These are phyloP conservation scores for Candidula unifasciata DNA, from an alignment of 2,888 invertebrate species.

Conservation along the genomic window DNA sequence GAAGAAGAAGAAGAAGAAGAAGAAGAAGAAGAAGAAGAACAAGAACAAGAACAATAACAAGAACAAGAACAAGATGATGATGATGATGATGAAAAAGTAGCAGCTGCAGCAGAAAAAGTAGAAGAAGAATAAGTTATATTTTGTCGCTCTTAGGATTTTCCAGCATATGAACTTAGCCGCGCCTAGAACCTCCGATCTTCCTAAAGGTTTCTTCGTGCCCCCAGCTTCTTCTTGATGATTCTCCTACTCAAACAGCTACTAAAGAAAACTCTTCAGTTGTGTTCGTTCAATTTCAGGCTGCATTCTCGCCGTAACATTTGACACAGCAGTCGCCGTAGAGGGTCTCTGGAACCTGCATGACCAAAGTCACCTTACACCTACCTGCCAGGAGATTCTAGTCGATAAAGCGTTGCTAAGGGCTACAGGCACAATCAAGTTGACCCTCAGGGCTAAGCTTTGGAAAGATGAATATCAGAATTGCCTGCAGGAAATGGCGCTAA, in stretches of 20 bases:
- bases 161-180: too few relatives aligned
- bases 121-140: too few relatives aligned
- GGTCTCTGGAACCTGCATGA: slow-evolving; percentile 61
- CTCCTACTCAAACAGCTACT: neutral
- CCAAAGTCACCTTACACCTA: slow-evolving; percentile 58
- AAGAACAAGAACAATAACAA: too few relatives aligned
- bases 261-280: neutral
- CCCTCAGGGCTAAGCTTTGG: slow-evolving; percentile 66
- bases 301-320: slow-evolving; percentile 66
- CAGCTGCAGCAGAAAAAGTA: too few relatives aligned
- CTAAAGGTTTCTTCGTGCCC: too few relatives aligned
- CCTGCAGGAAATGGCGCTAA: slow-evolving; percentile 58
- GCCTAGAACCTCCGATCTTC: too few relatives aligned
- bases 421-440: slow-evolving; percentile 58
- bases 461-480: slow-evolving; percentile 68
- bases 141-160: too few relatives aligned
- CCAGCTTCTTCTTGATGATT: too few relatives aligned
- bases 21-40: too few relatives aligned
- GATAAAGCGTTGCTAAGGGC: slow-evolving; percentile 60
- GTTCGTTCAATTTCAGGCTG: slow-evolving; percentile 59
- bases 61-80: too few relatives aligned
- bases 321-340: slow-evolving; percentile 61
- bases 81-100: too few relatives aligned
- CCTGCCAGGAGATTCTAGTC: slow-evolving; percentile 64
- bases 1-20: too few relatives aligned